Base-by-base conservation (phyloP, 2,797 vertebrate genomes). In the Ctenopoma kingsleyae region DNA sequence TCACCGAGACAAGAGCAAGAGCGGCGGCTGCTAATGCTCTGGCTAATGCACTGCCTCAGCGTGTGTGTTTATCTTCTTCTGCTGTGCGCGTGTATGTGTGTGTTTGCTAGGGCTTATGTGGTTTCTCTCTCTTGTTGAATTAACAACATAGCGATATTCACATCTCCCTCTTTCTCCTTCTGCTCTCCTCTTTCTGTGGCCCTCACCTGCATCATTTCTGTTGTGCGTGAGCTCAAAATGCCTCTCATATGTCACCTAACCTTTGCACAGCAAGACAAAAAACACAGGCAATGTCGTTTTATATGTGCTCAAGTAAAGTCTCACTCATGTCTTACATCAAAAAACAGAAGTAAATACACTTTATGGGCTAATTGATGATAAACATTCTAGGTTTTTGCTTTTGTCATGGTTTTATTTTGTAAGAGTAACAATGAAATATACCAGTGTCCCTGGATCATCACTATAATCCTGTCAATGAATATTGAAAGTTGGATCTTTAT, bases 11-110 rank as follows among this genome's bases (percentile, higher is more conserved):
- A 52, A 89, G 84, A 86, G 83, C 71, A 10, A 70, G 81, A 84
- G 80, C 63, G 76, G 80, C 76, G 80, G 81, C 81, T 80, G 87
- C 82, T 91, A 90, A 91, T 89, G 87, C 83, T 81, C 63, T 6
- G 47, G 79, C 82, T 91, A 91, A 91, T 89, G 80, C 82, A 88
- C 81, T 89, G 84, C 57, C 49, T 54, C 38, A 38, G 51, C 71
- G 69, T 59, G 64, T 75, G 68, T 30, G 53, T 43, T 41, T 36
- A 16, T 68, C 56, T 47, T 36, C 49, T 56, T 11, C 53, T 17
- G 38, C 32, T 54, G 30, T 61, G 41, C 63, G 58, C 43, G 30
- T 56, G 44, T 51, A 19, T 65, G 32, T 70, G 47, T 77, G 44
- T 65, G 56, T 76, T 71, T 76, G 53, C 54, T 13, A n/a, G 25